phyloP scores from a whole-genome alignment of 2,797 vertebrate genomes.

The Gorsachius magnificus region DNA sequence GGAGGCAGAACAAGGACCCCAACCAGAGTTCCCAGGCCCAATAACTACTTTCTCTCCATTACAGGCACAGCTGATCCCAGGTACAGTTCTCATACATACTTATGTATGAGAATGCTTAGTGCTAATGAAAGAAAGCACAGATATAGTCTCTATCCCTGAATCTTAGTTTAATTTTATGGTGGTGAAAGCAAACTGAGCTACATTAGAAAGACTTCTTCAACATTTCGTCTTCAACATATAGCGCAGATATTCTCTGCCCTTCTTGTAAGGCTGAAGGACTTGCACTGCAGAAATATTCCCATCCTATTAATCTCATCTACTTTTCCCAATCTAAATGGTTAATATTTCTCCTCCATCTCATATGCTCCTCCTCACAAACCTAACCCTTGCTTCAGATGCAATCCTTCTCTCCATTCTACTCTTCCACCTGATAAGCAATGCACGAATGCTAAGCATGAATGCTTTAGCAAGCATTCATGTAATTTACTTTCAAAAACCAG shows the following conservation, averaged over 20 bases:
- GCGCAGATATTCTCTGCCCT: background rate
- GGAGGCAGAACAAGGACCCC: background rate
- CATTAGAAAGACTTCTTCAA: background rate
- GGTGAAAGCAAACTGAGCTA: background rate
- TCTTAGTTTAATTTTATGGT: background rate
- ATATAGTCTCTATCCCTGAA: background rate
- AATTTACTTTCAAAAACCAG: background rate
- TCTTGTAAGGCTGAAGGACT: background rate
- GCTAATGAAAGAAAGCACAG: background rate
- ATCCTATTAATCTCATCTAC: background rate
- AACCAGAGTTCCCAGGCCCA: background rate
- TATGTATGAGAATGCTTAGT: background rate
- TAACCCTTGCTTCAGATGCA: background rate
- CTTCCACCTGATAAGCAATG: background rate
- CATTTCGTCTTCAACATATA: background rate
- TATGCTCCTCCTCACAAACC: background rate
- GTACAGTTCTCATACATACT: background rate
- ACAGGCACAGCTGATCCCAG: background rate
- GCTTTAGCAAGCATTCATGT: background rate
- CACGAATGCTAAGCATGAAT: too few species aligned
- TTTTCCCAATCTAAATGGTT: background rate
- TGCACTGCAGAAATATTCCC: background rate
- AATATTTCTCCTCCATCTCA: background rate
- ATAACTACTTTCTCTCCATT: background rate
- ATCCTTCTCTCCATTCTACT: background rate